Base-by-base conservation (phyloP, 2,888 invertebrate species). In the Tenthredo distinguenda region DNA sequence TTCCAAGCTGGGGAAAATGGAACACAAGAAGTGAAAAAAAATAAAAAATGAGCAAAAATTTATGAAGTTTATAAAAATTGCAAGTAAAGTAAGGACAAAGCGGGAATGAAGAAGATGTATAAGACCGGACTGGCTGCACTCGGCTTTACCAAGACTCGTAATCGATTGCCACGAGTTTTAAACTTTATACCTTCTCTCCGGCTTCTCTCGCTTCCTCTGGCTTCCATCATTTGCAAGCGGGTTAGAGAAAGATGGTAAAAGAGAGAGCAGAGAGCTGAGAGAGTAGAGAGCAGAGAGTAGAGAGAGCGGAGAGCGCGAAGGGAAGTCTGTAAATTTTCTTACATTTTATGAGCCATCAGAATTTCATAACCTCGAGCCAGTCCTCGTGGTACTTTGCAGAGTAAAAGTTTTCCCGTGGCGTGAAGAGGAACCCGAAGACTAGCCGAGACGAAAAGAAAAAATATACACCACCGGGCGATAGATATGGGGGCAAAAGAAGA, bases 271-370 rank as follows among this genome's bases (percentile, higher is more conserved):
- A 86, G 86, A 76, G 85, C 43, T 26, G 26, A 86, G 86, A 87
- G 88, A 85, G 87, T 74, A 86, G 87, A 86, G 88, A 84, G 88
- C 87, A 47, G 47, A 47, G 47, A 47, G 18, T 47, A 47, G 47
- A 47, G n/a, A 50, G 50, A 55, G n/a, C 86, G 88, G 88, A 88
- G 88, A 89, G 88, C 89, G 90, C 90, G 58, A 31, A 81, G 81
- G 62, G 89, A 91, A 92, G 93, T 93, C 93, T 93, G 93, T 93
- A 93, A 93, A 93, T 93, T 93, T 93, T 93, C 93, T 93, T 93
- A 93, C 93, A 93, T 93, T 93, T 93, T 93, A 93, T 93, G 93
- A 93, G 92, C 93, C 93, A 93, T 93, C 93, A 93, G 93, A 93
- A 93, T 93, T 93, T 93, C 93, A 93, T 93, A 93, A 93, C 93